These are phyloP conservation scores for Aspidiotus rigidus DNA, from an alignment of 2,888 invertebrate species.

Conservation along the genomic window DNA sequence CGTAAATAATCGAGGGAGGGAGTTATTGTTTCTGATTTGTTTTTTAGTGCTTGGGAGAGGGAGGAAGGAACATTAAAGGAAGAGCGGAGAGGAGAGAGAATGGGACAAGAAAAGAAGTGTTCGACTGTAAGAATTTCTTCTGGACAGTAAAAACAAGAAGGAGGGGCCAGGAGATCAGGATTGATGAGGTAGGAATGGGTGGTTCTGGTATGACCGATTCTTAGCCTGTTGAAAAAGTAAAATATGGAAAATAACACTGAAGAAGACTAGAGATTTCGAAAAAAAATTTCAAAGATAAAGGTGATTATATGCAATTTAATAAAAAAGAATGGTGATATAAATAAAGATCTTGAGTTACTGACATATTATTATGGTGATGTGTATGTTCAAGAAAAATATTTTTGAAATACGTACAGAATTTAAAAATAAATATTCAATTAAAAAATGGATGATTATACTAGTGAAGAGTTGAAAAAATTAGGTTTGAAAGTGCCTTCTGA, in stretches of 20 bases:
- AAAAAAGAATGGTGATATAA: background rate
- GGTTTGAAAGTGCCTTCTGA: background rate
- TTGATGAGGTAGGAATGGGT: too few species aligned
- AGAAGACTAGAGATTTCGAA: background rate
- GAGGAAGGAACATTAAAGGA: too few species aligned
- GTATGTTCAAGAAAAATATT: too few species aligned
- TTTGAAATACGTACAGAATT: background rate
- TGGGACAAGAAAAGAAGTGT: too few species aligned
- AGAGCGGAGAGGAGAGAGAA: too few species aligned
- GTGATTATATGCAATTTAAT: background rate
- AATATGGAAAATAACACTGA: background rate
- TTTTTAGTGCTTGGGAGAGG: too few species aligned
- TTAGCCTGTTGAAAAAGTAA: slow-evolving; percentile 1
- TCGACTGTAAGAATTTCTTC: too few species aligned
- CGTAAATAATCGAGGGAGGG: too few species aligned
- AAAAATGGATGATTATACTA: background rate
- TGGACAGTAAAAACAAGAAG: too few species aligned
- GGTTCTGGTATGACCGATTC: too few species aligned
- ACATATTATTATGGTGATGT: background rate
- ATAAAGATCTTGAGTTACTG: slow-evolving; percentile 1
- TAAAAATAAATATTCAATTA: background rate
- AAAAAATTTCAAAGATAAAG: background rate
- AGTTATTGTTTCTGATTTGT: too few species aligned
- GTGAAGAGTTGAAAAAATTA: background rate
- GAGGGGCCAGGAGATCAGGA: too few species aligned